These are phyloP conservation scores for Cryptophagus acutangulus DNA, from an alignment of 2,888 invertebrate species.

Conservation along the genomic window DNA sequence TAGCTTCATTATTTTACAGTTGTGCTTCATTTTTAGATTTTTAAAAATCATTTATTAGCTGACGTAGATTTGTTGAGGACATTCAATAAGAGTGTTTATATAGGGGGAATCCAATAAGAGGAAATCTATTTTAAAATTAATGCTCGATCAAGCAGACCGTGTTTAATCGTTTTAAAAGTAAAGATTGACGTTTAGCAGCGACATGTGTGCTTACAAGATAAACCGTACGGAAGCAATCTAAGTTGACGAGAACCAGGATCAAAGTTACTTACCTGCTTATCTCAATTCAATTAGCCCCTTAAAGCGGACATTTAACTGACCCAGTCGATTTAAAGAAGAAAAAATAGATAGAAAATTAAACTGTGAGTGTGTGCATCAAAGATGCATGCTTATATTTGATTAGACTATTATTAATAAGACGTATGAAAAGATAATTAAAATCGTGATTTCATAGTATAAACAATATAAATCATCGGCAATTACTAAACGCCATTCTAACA, in stretches of 20 bases:
- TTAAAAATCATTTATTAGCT: no score
- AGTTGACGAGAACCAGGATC: slow-evolving; percentile 46
- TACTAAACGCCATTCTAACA: no score
- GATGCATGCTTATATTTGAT: no score
- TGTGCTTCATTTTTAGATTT: no score
- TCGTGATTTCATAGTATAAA: no score
- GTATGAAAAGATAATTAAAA: no score
- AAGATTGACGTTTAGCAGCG: slow-evolving; percentile 41
- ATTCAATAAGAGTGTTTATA: slow-evolving; percentile 35
- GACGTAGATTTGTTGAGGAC: slow-evolving; percentile 43
- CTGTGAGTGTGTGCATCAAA: no score
- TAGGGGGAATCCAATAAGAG: slow-evolving; percentile 34
- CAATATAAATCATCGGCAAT: no score
- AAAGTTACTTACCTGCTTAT: slow-evolving; percentile 42
- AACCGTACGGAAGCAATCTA: slow-evolving; percentile 40
- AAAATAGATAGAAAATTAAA: no score
- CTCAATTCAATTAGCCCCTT: slow-evolving; percentile 42
- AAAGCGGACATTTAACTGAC: slow-evolving; percentile 33
- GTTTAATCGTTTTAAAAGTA: slow-evolving; percentile 32
- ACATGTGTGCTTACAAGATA: slow-evolving; percentile 43
- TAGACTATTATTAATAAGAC: no score
- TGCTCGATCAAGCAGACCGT: slow-evolving; percentile 10
- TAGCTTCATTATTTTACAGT: no score
- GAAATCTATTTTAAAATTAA: slow-evolving; percentile 5
- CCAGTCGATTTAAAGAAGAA: slow-evolving; percentile 14